Percentiles rank a stretch among this genome's conserved stretches.
These are phyloP conservation scores for Cydia splendana DNA, from an alignment of 1,140 invertebrate genomes.

Conservation along the genomic window DNA sequence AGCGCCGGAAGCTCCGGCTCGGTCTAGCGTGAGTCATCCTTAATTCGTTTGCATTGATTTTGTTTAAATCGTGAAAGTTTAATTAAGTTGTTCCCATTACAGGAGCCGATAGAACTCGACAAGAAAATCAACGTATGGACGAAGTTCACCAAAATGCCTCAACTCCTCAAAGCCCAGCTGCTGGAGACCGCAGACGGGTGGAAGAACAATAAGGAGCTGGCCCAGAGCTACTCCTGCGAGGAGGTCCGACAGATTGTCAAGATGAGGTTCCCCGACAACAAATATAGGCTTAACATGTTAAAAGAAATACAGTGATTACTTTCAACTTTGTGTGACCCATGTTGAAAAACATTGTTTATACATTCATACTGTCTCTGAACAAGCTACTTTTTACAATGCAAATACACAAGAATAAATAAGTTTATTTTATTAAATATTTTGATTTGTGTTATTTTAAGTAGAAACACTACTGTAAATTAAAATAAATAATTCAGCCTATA, in stretches of 20 bases:
- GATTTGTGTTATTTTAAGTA: too few species aligned
- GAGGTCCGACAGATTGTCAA: slow-evolving; percentile 67
- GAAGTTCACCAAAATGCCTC: slow-evolving; percentile 63
- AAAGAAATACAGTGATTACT: slow-evolving; percentile 66
- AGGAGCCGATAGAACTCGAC: slow-evolving; percentile 61
- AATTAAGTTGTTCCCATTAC: slow-evolving; percentile 30
- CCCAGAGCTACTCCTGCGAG: slow-evolving; percentile 59
- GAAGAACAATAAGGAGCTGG: slow-evolving; percentile 48
- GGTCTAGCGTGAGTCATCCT: too few species aligned
- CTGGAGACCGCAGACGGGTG: slow-evolving; percentile 60
- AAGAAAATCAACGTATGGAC: slow-evolving; percentile 58
- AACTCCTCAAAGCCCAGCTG: slow-evolving; percentile 64
- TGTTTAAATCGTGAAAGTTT: too few species aligned
- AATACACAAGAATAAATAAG: too few species aligned
- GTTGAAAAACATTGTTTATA: too few species aligned
- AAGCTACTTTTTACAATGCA: too few species aligned
- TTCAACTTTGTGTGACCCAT: background rate
- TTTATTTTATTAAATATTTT: too few species aligned
- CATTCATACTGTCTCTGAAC: too few species aligned
- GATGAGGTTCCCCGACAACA: slow-evolving; percentile 69
- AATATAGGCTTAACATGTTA: slow-evolving; percentile 66
- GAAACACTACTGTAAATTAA: too few species aligned
- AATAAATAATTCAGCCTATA: too few species aligned
- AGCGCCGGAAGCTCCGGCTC: too few species aligned
- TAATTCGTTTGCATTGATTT: too few species aligned